These are phyloP conservation scores for Drosophila kohkoa DNA, from an alignment of 1,140 invertebrate species.

Conservation along the genomic window DNA sequence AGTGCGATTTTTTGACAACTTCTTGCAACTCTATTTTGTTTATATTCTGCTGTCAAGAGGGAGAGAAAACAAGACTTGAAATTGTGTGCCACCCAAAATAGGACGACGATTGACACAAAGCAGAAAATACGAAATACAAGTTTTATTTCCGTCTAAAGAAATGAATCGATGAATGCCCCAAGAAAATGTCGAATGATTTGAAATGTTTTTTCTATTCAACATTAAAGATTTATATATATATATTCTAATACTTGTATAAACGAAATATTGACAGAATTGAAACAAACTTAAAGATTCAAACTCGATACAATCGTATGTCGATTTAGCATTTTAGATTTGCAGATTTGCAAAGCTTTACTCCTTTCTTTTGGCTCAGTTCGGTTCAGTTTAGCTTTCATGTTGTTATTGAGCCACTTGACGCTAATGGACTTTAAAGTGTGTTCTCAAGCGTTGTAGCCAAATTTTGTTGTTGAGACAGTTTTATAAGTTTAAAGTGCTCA, in stretches of 20 bases:
- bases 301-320: slow-evolving; percentile 16
- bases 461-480: slow-evolving; percentile 33
- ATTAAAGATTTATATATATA: slow-evolving; percentile 25
- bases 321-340: slow-evolving; percentile 21
- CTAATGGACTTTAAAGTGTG: slow-evolving; percentile 83
- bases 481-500: slow-evolving; percentile 54
- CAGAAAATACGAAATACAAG: slow-evolving; percentile 27
- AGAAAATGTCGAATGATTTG: slow-evolving; percentile 52
- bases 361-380: slow-evolving; percentile 8
- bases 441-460: slow-evolving; percentile 66
- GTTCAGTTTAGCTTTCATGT: slow-evolving; percentile 1
- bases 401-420: slow-evolving; percentile 64
- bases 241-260: slow-evolving; percentile 24
- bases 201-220: slow-evolving; percentile 39
- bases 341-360: slow-evolving; percentile 23
- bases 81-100: not conserved
- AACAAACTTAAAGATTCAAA: slow-evolving; percentile 24
- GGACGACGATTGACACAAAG: slow-evolving; percentile 36
- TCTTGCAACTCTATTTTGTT: slow-evolving; percentile 42
- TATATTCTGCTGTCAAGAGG: slow-evolving; percentile 25
- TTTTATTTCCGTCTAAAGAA: slow-evolving; percentile 15
- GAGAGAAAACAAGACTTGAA: not conserved
- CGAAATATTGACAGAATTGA: slow-evolving; percentile 40
- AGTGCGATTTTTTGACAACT: slow-evolving; percentile 34
- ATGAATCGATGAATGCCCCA: slow-evolving; percentile 24